These are phyloP conservation scores for Brachyptera risi DNA, from an alignment of 2,888 invertebrate genomes.

Conservation along the genomic window DNA sequence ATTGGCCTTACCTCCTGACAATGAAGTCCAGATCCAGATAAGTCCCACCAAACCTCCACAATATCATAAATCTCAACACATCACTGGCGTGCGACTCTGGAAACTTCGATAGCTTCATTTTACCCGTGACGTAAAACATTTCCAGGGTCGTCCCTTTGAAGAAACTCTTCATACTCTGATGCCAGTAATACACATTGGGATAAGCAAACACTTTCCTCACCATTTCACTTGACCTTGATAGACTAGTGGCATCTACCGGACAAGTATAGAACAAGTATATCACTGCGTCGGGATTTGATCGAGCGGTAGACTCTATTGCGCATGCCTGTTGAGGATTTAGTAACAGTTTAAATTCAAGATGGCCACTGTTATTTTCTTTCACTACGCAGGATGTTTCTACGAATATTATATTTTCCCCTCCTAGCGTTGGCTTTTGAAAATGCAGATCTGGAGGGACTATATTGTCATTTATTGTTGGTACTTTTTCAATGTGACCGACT, in stretches of 20 bases:
- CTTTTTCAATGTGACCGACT: too few relatives aligned
- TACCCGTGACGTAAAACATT: conserved; percentile 48
- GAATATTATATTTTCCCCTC: background rate
- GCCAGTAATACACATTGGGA: background rate
- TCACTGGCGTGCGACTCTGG: conserved; percentile 60
- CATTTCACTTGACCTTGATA: background rate
- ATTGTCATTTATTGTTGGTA: too few relatives aligned
- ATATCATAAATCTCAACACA: conserved; percentile 58
- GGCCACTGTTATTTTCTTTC: background rate
- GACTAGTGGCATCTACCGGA: background rate
- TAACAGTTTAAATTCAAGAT: background rate
- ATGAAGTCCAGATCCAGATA: conserved; percentile 72
- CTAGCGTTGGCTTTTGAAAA: too few relatives aligned
- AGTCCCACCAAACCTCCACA: conserved; percentile 73
- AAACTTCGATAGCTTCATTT: conserved; percentile 51
- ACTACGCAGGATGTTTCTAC: background rate
- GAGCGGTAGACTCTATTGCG: background rate
- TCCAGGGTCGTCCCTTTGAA: conserved; percentile 52
- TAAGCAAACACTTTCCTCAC: background rate
- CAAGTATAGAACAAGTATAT: conserved; percentile 2
- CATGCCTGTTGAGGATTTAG: background rate
- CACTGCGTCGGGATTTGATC: background rate
- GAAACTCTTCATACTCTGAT: background rate
- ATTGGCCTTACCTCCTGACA: conserved; percentile 53
- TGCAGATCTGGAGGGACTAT: too few relatives aligned